phyloP scores from a whole-genome alignment of 2,113 vertebrate species.

The Parotia lawesii region DNA sequence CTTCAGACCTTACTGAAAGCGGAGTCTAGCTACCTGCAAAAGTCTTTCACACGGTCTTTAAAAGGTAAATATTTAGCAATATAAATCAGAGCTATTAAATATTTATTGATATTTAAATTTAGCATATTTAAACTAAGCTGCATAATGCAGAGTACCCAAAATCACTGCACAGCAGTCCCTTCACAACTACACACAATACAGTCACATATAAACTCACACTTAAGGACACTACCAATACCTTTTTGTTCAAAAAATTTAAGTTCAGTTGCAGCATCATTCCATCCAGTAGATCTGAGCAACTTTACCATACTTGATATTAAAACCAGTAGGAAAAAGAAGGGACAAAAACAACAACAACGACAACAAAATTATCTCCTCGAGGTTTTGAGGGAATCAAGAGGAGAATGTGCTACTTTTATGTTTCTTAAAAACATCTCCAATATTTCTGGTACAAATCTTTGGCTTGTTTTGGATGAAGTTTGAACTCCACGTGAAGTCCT shows the following conservation, averaged over 20 bases:
- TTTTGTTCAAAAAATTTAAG: neutral
- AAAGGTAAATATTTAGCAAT: neutral
- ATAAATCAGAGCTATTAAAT: neutral
- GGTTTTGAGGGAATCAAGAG: neutral
- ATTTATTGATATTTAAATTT: neutral
- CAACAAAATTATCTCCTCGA: neutral
- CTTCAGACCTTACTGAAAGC: neutral
- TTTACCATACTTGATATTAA: neutral
- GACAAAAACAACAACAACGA: neutral
- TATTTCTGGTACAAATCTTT: neutral
- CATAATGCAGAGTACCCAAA: neutral
- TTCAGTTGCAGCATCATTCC: neutral
- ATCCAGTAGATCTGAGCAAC: neutral
- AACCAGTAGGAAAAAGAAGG: neutral
- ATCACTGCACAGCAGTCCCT: neutral
- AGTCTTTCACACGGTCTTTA: neutral
- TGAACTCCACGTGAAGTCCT: neutral
- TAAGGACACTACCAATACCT: neutral
- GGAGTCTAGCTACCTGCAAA: neutral
- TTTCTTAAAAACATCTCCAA: neutral
- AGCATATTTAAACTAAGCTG: neutral
- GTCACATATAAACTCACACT: neutral
- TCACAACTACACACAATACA: neutral
- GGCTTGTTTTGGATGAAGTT: neutral
- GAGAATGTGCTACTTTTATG: neutral